Evolutionary conservation across 2,113 vertebrate genomes (phyloP).

Genomic region (Ramphastos sulfuratus): DNA sequence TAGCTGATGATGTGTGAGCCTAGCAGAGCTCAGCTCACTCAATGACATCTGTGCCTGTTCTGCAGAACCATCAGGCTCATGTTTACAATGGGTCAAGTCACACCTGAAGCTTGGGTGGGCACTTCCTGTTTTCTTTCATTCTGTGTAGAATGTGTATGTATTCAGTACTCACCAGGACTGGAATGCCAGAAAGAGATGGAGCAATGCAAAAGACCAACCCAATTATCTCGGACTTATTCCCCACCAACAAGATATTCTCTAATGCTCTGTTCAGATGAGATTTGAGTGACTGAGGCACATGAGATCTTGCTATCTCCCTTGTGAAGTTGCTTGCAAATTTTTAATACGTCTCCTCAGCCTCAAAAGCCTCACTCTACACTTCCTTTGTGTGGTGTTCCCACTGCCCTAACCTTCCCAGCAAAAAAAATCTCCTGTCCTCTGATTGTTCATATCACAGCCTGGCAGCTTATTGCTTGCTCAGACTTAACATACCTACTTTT

Average conservation of each 20-base stretch:
- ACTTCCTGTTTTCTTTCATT: not conserved
- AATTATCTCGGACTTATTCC: not conserved
- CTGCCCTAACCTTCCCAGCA: not conserved
- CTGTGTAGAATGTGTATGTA: accelerated
- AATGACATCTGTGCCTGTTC: accelerated
- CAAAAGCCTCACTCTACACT: not conserved
- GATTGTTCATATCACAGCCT: not conserved
- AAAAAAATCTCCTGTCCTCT: not conserved
- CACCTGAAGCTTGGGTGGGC: not conserved
- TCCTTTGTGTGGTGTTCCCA: not conserved
- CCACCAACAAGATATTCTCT: not conserved
- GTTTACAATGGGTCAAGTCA: not conserved
- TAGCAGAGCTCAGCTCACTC: not conserved
- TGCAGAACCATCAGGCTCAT: not conserved
- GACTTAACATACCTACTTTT: not conserved
- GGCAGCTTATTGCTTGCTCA: not conserved
- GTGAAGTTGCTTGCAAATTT: not conserved
- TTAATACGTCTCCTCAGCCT: not conserved
- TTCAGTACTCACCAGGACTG: not conserved
- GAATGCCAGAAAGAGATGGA: not conserved
- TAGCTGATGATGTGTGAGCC: not conserved
- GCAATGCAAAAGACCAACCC: not conserved
- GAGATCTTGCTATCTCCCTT: not conserved
- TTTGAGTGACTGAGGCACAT: not conserved
- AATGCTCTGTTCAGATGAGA: not conserved